Base-by-base conservation (phyloP, 1,140 invertebrate genomes). In the Teleogryllus occipitalis region DNA sequence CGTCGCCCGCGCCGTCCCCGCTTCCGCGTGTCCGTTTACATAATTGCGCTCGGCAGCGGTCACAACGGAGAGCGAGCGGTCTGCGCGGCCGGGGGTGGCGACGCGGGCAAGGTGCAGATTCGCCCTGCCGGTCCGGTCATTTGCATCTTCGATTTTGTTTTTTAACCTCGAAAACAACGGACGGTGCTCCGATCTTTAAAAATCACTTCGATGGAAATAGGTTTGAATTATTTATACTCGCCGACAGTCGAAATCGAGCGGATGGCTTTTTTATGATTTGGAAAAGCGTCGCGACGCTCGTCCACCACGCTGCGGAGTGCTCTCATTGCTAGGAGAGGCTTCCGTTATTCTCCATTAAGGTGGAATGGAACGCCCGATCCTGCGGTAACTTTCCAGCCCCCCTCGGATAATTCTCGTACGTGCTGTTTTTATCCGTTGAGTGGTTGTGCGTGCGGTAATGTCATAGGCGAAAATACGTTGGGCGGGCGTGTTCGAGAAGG, bases 181-280 rank as follows among this genome's bases (percentile, higher is more conserved):
- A 65, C 54, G 10, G 54, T 10, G 18, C 10, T 18, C 54, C 54
- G 54, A 65, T 65, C 54, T 65, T 65, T 65, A 65, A 65, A 65
- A 65, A 65, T 65, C 54, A 65, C 54, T 65, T 65, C 54, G 18
- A 65, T 65, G 54, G 54, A 65, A 65, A 65, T 65, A 65, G 54
- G 54, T 65, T 65, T 65, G 54, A 65, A 65, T 65, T 14, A 65
- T 65, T 65, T 65, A 65, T 65, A 65, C 54, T 65, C 18, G 54
- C 54, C n/a, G 54, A 65, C 54, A 65, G 54, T 18, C 18, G 10
- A 18, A 65, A 65, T 65, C 54, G 54, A 65, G 18, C 18, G 54
- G 54, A 65, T 65, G 54, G 54, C 18, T 65, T 65, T 65, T 65
- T 65, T 65, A 65, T 65, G 54, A 65, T 65, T 65, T 39, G 27